Evolutionary conservation across 2,888 invertebrate genomes (phyloP).

Genomic region (Muscina levida): DNA sequence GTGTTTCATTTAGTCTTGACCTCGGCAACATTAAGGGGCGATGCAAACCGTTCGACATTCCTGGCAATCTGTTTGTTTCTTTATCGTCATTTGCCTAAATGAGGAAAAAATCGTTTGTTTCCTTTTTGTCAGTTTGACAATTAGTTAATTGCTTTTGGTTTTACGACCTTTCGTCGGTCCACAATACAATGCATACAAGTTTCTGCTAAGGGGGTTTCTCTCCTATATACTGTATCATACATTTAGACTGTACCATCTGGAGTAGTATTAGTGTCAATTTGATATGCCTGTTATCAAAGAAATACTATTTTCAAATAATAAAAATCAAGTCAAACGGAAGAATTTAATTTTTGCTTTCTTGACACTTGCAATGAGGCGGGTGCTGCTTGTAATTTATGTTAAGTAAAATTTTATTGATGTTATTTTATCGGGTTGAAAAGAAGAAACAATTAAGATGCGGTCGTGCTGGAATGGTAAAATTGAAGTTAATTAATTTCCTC

Average conservation of each 20-base stretch:
- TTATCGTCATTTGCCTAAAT: background rate
- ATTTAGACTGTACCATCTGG: background rate
- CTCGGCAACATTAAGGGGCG: too few species aligned
- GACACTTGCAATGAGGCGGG: too few species aligned
- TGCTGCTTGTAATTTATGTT: conserved; percentile 11
- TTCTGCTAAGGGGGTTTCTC: too few species aligned
- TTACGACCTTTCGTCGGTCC: background rate
- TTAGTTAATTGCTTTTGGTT: conserved; percentile 52
- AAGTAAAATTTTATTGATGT: conserved; percentile 38
- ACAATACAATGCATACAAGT: too few species aligned
- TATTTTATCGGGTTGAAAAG: background rate
- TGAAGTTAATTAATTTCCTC: conserved; percentile 53
- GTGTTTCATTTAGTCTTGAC: too few species aligned
- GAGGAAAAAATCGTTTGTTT: background rate
- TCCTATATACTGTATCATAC: too few species aligned
- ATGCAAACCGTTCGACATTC: too few species aligned
- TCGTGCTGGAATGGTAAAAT: conserved; percentile 13
- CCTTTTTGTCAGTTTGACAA: conserved; percentile 46
- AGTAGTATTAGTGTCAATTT: conserved; percentile 42
- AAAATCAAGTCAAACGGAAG: too few species aligned
- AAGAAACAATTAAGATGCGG: background rate
- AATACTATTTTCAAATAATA: too few species aligned
- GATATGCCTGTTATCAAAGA: background rate
- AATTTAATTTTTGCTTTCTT: too few species aligned
- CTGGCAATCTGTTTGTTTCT: too few species aligned